These are phyloP conservation scores for Drosophila kohkoa DNA, from an alignment of 1,140 invertebrate species.

Conservation along the genomic window DNA sequence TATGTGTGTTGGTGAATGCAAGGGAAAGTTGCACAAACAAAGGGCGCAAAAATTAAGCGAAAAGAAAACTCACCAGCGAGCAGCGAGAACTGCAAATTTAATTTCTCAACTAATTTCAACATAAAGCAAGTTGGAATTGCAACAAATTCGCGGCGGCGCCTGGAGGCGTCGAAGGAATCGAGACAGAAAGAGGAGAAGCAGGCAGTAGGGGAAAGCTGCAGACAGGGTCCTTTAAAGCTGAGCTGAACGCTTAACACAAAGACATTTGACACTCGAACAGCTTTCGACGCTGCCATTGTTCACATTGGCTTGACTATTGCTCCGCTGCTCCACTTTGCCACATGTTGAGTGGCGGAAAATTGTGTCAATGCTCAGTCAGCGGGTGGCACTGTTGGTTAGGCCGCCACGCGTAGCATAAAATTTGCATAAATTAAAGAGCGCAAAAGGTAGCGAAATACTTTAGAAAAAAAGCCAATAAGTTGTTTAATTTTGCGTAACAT, in stretches of 20 bases:
- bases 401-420: slow-evolving; percentile 76
- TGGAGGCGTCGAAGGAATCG: neutral
- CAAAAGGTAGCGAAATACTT: slow-evolving; percentile 35
- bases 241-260: slow-evolving; percentile 42
- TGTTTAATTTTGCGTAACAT: slow-evolving; percentile 72
- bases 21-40: slow-evolving; percentile 59
- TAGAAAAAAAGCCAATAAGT: slow-evolving; percentile 58
- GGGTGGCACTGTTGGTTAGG: slow-evolving; percentile 34
- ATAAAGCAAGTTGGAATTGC: slow-evolving; percentile 64
- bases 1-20: neutral
- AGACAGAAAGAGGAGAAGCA: neutral
- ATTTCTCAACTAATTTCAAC: slow-evolving; percentile 75
- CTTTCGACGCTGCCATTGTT: slow-evolving; percentile 67
- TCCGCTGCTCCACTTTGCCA: slow-evolving; percentile 56
- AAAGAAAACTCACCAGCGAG: slow-evolving; percentile 36
- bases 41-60: slow-evolving; percentile 36
- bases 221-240: slow-evolving; percentile 17
- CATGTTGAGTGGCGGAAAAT: slow-evolving; percentile 78
- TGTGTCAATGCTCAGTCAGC: slow-evolving; percentile 66
- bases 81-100: slow-evolving; percentile 67
- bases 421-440: slow-evolving; percentile 76
- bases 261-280: slow-evolving; percentile 74
- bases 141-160: slow-evolving; percentile 57
- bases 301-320: slow-evolving; percentile 52
- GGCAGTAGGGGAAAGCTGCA: neutral